phyloP scores from a whole-genome alignment of 2,797 vertebrate species.

The Hypotaenidia okinawae region DNA sequence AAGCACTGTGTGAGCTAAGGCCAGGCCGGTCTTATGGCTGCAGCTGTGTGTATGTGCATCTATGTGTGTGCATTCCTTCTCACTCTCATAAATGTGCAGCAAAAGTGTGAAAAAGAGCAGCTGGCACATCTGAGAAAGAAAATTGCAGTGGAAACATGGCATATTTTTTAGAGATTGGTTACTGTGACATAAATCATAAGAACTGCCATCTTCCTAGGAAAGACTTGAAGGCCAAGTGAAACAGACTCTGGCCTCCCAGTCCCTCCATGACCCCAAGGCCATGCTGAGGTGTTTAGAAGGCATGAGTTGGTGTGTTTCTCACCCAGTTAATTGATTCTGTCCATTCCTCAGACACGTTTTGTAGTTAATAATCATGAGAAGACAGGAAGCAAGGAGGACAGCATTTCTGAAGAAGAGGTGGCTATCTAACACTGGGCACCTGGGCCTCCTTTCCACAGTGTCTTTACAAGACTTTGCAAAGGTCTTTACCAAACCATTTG shows the following conservation, averaged over 20 bases:
- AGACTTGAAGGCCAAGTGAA: neutral
- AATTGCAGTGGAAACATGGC: conserved; percentile 46
- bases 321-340: neutral
- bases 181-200: neutral
- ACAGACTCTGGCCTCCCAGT: neutral
- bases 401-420: neutral
- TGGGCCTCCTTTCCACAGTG: neutral
- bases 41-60: conserved; percentile 50
- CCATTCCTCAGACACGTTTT: neutral
- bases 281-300: neutral
- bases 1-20: conserved; percentile 43
- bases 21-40: conserved; percentile 55
- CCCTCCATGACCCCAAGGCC: neutral
- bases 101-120: conserved; percentile 73
- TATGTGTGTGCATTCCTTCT: conserved; percentile 60
- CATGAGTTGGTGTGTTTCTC: neutral
- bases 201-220: neutral
- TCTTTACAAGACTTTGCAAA: neutral
- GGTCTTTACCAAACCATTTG: neutral
- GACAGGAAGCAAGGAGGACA: neutral
- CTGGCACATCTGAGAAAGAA: conserved; percentile 68
- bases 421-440: fast-evolving
- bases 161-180: conserved; percentile 15
- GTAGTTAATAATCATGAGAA: neutral
- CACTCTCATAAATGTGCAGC: conserved; percentile 72